Evolutionary conservation across 2,797 vertebrate species (phyloP), one percentile per base, ranked within the genome.

Genomic region (Nannoperca obscura): DNA sequence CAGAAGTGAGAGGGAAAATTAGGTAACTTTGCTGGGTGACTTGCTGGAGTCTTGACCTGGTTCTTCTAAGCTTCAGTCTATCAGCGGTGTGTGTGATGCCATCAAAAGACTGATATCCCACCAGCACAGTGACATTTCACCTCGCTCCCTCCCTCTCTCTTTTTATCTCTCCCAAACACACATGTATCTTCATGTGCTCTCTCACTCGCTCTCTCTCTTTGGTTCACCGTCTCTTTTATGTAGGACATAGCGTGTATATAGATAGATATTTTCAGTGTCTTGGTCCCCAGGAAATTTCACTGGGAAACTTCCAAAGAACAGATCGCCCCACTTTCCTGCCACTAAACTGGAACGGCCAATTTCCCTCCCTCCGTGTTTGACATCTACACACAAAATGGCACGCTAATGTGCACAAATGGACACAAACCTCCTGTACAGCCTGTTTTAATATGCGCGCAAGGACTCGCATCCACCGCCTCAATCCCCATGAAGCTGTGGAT

Each of bases 281-380:
- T 67, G 62, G 95, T 95, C 95, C 95, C 94, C 88, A 94, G 94
- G 94, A 95, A 93, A 93, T 94, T 94, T 94, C 85, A 88, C 94
- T 95, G 94, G 95, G 94, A 95, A 95, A 96, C 94, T 95, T 95
- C 94, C 94, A 95, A 94, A 95, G 95, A 95, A 95, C 95, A 95
- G 92, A 95, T 91, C 94, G 95, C 86, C 94, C 95, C 94, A 96
- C 93, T 96, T 96, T 96, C 89, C 79, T 86, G 85, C 88, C 90
- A 84, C 87, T 87, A 95, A 96, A 96, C 95, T 96, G 92, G 95
- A 95, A 89, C 95, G 93, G 90, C 87, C 93, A 87, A 94, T 94
- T 92, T 93, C 88, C 92, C 88, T 92, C 86, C 84, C 77, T 90
- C 86, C 84, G 81, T 85, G 84, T 92, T 86, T 90, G 91, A 92